Evolutionary conservation across 2,888 invertebrate genomes (phyloP), one percentile per base, ranked within the genome.

Genomic region (Agonum fuliginosum): DNA sequence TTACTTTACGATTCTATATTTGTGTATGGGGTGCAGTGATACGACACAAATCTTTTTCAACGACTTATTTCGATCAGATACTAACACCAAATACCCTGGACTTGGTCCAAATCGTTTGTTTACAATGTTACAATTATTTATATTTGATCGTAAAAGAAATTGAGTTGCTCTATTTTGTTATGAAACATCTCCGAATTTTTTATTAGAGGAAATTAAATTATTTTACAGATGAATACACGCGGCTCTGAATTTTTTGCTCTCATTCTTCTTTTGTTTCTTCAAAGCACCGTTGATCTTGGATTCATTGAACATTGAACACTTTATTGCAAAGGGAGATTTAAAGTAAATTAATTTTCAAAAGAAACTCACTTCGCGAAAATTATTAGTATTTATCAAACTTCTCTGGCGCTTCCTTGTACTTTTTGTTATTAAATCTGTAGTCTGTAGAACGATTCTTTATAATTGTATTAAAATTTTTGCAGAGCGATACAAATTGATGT

Each of bases 51-150:
- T 67, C 75, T 67, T 75, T 30, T 67, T 67, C 65, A 75, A 46
- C 67, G 51, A 51, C 46, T 51, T 67, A 62, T 48, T 67, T 65
- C 75, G 67, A 75, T 75, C 67, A 46, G 75, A 75, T 75, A 75
- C 67, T 20, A 37, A 67, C 67, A 67, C 75, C 51, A 75, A 51
- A 75, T 75, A 67, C 37, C 30, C 51, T 75, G 75, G 75, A 27
- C 5, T 22, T 20, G n/a, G 20, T 30, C 75, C 75, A 75, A 75
- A 75, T 75, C 75, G 67, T 34, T 67, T 75, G 67, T 75, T 75
- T 67, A 75, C 75, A 67, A 67, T 75, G 20, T 34, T 51, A 67
- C 75, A 75, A 75, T 75, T 75, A 75, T 75, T 75, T 75, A 75
- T 75, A 75, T 67, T 75, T 67, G 67, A 67, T 48, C 75, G 34